Evolutionary conservation across 1,140 invertebrate species (phyloP).

Genomic region (Epicauta chinensis): DNA sequence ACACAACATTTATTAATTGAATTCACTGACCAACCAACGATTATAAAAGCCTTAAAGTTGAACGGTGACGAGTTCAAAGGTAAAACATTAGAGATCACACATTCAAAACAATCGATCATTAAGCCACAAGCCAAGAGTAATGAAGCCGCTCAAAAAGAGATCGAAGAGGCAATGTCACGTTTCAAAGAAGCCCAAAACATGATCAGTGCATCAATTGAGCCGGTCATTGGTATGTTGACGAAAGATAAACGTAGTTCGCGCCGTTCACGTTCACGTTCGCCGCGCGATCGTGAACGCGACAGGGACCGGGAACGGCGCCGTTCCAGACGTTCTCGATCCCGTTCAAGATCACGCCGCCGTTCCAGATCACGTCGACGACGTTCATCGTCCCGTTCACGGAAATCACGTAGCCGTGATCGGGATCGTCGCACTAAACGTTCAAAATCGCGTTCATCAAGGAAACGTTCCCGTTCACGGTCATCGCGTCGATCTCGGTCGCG

Average conservation of each 20-base stretch:
- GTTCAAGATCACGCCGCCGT: slow-evolving; percentile 26
- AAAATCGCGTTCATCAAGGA: slow-evolving; percentile 28
- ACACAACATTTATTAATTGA: slow-evolving; percentile 84
- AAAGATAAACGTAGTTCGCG: slow-evolving; percentile 65
- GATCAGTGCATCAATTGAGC: slow-evolving; percentile 88
- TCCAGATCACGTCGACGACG: slow-evolving; percentile 23
- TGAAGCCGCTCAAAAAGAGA: slow-evolving; percentile 89
- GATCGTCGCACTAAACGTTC: slow-evolving; percentile 20
- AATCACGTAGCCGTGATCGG: slow-evolving; percentile 25
- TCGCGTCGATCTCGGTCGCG: slow-evolving; percentile 23
- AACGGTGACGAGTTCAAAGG: slow-evolving; percentile 73
- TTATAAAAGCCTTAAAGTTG: slow-evolving; percentile 80
- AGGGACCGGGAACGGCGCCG: slow-evolving; percentile 40
- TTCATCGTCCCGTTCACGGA: slow-evolving; percentile 29
- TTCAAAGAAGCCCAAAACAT: slow-evolving; percentile 93
- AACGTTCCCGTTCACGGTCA: slow-evolving; percentile 29
- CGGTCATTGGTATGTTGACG: slow-evolving; percentile 75
- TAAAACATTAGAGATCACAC: slow-evolving; percentile 63
- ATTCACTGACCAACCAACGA: slow-evolving; percentile 84
- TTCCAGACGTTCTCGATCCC: slow-evolving; percentile 48
- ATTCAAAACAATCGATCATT: slow-evolving; percentile 83
- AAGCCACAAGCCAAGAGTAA: slow-evolving; percentile 93
- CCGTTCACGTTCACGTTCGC: slow-evolving; percentile 51
- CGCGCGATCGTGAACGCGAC: slow-evolving; percentile 41
- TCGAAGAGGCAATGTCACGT: slow-evolving; percentile 94